Conservation (phyloP, 2,888 invertebrate species). For the Dascillus cervinus region DNA sequence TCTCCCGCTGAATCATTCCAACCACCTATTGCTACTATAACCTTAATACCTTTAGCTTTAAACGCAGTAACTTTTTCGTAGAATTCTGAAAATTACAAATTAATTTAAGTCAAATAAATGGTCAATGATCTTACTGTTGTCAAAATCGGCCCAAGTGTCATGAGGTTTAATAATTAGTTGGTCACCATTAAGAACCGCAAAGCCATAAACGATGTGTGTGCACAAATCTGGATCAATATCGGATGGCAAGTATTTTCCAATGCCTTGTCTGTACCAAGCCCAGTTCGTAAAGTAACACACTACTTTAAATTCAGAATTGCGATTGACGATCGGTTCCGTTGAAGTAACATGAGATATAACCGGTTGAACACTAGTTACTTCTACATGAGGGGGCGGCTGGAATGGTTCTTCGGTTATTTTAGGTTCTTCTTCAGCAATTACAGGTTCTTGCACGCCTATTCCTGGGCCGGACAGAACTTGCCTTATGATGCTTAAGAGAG, state of each 20-base stretch:
- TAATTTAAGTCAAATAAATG: background rate
- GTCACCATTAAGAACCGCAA: slow-evolving; percentile 75
- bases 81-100: slow-evolving; percentile 53
- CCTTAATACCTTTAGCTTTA: slow-evolving; percentile 67
- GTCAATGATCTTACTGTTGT: slow-evolving; percentile 59
- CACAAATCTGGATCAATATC: slow-evolving; percentile 81
- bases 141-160: slow-evolving; percentile 83
- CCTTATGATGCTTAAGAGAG: slow-evolving; percentile 70
- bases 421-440: slow-evolving; percentile 13
- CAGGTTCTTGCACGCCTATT: slow-evolving; percentile 24
- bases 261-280: slow-evolving; percentile 86
- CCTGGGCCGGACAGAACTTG: slow-evolving; percentile 54
- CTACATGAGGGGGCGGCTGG: slow-evolving; percentile 8
- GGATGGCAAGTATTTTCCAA: slow-evolving; percentile 72
- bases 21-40: slow-evolving; percentile 83
- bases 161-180: slow-evolving; percentile 73
- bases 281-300: slow-evolving; percentile 91
- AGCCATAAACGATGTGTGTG: slow-evolving; percentile 88
- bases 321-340: slow-evolving; percentile 23
- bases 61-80: slow-evolving; percentile 76
- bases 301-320: slow-evolving; percentile 55
- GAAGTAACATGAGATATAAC: slow-evolving; percentile 16
- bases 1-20: slow-evolving; percentile 92
- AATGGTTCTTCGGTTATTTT: slow-evolving; percentile 1
- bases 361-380: slow-evolving; percentile 14